These are phyloP conservation scores for Hemithea aestivaria DNA, from an alignment of 2,888 invertebrate species.

Conservation along the genomic window DNA sequence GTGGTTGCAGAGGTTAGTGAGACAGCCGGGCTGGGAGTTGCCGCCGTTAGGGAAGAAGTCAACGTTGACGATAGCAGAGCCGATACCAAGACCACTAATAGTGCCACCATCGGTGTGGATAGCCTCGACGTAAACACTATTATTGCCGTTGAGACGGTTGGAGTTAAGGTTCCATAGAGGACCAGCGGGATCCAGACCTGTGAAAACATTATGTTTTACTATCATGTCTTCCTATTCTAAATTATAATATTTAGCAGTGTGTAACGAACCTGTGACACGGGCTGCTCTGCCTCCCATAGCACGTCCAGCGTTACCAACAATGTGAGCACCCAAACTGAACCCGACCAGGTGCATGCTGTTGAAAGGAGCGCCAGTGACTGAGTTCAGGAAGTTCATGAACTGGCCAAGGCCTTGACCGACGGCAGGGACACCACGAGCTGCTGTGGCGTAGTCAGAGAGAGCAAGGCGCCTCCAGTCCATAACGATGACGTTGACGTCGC, in stretches of 20 bases:
- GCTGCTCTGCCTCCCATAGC: conserved; percentile 37
- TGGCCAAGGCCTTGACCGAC: conserved; percentile 46
- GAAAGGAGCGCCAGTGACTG: conserved; percentile 31
- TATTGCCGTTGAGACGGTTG: conserved; percentile 41
- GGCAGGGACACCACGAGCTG: conserved; percentile 39
- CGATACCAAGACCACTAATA: conserved; percentile 63
- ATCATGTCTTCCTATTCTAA: too few species aligned
- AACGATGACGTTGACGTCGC: conserved; percentile 45
- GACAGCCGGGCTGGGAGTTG: conserved; percentile 54
- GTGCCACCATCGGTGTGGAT: conserved; percentile 72
- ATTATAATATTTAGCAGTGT: too few species aligned
- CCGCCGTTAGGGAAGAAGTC: conserved; percentile 82
- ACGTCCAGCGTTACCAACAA: conserved; percentile 48
- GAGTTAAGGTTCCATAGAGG: conserved; percentile 48
- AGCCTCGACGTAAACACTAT: conserved; percentile 56
- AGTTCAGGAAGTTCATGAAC: conserved; percentile 39
- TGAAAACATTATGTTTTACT: conserved; percentile 5
- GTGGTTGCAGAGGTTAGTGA: conserved; percentile 50
- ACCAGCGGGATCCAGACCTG: conserved; percentile 59
- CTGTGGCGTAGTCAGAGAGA: conserved; percentile 38
- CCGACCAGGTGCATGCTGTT: conserved; percentile 46
- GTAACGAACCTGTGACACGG: conserved; percentile 45
- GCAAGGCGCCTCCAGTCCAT: conserved; percentile 50
- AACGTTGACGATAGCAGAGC: conserved; percentile 65
- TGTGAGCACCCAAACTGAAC: conserved; percentile 52